These are phyloP conservation scores for Agriopis leucophaearia DNA, from an alignment of 2,888 invertebrate species.

Conservation along the genomic window DNA sequence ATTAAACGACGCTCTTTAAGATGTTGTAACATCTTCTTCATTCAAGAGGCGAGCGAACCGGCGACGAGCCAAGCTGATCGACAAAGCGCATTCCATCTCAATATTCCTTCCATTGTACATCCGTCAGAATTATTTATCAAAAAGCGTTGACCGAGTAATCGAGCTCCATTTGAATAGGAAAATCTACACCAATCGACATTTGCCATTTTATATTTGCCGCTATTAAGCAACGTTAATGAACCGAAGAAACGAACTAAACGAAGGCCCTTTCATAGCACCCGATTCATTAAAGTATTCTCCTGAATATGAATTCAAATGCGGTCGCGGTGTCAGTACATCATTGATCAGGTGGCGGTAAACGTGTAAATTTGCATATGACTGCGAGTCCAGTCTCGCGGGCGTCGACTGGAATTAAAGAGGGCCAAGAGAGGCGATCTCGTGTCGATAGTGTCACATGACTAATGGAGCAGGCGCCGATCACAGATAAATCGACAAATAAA, in stretches of 20 bases:
- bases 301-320: conserved; percentile 46
- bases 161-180: conserved; percentile 49
- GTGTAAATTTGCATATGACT: conserved; percentile 76
- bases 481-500: conserved; percentile 82
- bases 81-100: conserved; percentile 38
- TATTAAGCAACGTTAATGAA: conserved; percentile 41
- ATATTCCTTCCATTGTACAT: conserved; percentile 43
- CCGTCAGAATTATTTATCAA: conserved; percentile 46
- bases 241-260: conserved; percentile 38
- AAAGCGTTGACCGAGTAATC: conserved; percentile 45
- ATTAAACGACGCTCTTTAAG: conserved; percentile 45
- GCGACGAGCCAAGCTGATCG: conserved; percentile 37
- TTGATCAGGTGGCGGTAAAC: conserved; percentile 74
- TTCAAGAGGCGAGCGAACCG: conserved; percentile 45
- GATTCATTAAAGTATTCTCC: conserved; percentile 46
- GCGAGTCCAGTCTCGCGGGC: conserved; percentile 69
- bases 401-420: conserved; percentile 77
- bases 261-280: conserved; percentile 35
- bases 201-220: conserved; percentile 49
- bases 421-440: conserved; percentile 77
- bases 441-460: conserved; percentile 86
- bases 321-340: conserved; percentile 71
- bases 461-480: conserved; percentile 85
- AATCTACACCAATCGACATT: conserved; percentile 51
- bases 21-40: conserved; percentile 47